Base-by-base conservation (phyloP, 2,888 invertebrate species). In the Polylopha cassiicola region DNA sequence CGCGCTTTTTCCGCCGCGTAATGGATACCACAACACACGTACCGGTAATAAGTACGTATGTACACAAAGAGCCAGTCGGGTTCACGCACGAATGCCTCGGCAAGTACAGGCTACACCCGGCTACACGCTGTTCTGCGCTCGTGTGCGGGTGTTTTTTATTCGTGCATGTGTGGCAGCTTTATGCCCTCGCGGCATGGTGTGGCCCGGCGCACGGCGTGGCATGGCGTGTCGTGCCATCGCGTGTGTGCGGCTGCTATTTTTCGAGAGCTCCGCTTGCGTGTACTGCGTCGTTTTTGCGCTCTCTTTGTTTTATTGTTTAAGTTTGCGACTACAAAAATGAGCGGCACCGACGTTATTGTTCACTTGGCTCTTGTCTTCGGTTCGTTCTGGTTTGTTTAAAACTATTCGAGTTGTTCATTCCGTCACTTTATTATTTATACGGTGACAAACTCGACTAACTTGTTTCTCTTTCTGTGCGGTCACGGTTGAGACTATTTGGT, bases 281-380 rank as follows among this genome's bases (percentile, higher is more conserved):
- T 55, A 53, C 65, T 50, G 54, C 58, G 69, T 65, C 66, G 68
- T 75, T 75, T 78, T 76, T 74, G 70, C 71, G 65, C 65, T 66
- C 68, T 66, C 72, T 72, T 73, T 75, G 73, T 77, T 77, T 76
- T 75, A 73, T 78, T 80, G 72, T 76, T 73, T 73, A 72, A 65
- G 64, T 69, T 68, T 65, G 65, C 50, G 61, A 63, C 59, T 64
- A 69, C 67, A 71, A 68, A 78, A 78, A 75, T 74, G 76, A 74
- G 64, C 71, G 68, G 61, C 71, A 58, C 57, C 58, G 55, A 63
- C 65, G 65, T 75, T 69, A 73, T 79, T 76, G 77, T 77, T 75
- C 73, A 63, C 58, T 68, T 61, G 51, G 36, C 66, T 65, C 61
- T 71, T 64, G 65, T 65, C 39, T 50, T 48, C 50, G 37, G 43